Evolutionary conservation across 2,113 vertebrate genomes (phyloP), one percentile per base, ranked within the genome.

Genomic region (Corythornis cristatus): DNA sequence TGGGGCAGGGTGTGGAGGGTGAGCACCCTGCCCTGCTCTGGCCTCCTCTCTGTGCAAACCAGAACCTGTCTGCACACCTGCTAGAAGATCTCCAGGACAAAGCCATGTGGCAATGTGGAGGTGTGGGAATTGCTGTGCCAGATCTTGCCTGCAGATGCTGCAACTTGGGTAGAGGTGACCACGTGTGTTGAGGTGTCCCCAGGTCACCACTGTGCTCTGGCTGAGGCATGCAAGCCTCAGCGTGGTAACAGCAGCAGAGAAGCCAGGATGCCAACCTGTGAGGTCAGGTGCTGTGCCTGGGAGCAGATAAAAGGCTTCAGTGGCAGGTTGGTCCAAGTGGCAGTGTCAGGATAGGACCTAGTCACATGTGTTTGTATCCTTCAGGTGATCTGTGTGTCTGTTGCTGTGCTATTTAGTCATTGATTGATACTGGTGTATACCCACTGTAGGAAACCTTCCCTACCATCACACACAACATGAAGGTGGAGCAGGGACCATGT

Each of bases 401-500:
- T 10, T 40, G 1, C 58, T 11, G 37, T 0, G 0, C 31, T 46
- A 5, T 31, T 65, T 20, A 11, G 5, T 23, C 29, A 2, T 16
- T 26, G 1, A 11, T 35, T 29, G 25, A 14, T n/a, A 5, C 4
- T 21, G 15, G 56, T 23, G 58, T 28, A 1, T 2, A 8, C 7
- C 23, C 42, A 0, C 37, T 2, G 40, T 10, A 13, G 76, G 62
- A 61, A 51, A 11, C 42, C 56, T 42, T 25, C 25, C 29, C 37
- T 22, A 1, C 50, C 61, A 2, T 29, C 42, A 2, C 56, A 17
- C 13, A 2, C 1, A 8, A 56, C 1, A 4, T 1, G 29, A 25
- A 42, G 28, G 4, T 4, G 40, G 23, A n/a, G 16, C 1, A 0
- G 33, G 45, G 56, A 16, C 21, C 4, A 2, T 1, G 3, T 1